phyloP scores from a whole-genome alignment of 2,113 vertebrate species.

The Peromyscus polionotus region DNA sequence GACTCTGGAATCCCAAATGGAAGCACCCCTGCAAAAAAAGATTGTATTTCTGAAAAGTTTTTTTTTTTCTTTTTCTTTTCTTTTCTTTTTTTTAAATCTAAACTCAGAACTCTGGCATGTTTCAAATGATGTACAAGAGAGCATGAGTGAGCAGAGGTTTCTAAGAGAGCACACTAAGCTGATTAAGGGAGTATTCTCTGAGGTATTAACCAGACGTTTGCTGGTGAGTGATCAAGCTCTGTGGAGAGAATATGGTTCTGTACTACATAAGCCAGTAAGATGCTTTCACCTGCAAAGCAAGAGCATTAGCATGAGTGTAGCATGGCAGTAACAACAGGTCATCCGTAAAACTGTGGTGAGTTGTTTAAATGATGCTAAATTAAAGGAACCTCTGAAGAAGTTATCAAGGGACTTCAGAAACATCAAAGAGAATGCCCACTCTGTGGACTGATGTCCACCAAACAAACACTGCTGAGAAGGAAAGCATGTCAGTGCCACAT shows the following conservation, averaged over 20 bases:
- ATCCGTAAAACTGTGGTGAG: not conserved
- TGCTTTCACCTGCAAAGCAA: not conserved
- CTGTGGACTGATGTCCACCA: not conserved
- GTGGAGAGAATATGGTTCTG: not conserved
- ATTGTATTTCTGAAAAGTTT: not conserved
- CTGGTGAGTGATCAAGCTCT: not conserved
- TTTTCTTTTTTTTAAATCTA: not conserved
- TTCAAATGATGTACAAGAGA: not conserved
- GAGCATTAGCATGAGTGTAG: not conserved
- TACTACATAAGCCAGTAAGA: not conserved
- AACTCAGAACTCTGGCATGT: not conserved
- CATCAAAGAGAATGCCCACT: not conserved
- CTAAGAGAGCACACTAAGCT: not conserved
- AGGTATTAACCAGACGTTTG: not conserved
- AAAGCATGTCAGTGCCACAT: not conserved
- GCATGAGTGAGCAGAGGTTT: not conserved
- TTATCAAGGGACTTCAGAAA: not conserved
- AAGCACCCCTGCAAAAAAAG: not conserved
- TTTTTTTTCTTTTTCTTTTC: too few species aligned
- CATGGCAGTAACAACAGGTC: not conserved
- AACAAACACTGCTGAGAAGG: not conserved
- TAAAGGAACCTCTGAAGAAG: not conserved
- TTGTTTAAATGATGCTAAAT: not conserved
- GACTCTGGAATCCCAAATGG: not conserved
- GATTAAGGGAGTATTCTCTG: not conserved